Evolutionary conservation across 2,797 vertebrate species (phyloP).

Genomic region (Anableps anableps): DNA sequence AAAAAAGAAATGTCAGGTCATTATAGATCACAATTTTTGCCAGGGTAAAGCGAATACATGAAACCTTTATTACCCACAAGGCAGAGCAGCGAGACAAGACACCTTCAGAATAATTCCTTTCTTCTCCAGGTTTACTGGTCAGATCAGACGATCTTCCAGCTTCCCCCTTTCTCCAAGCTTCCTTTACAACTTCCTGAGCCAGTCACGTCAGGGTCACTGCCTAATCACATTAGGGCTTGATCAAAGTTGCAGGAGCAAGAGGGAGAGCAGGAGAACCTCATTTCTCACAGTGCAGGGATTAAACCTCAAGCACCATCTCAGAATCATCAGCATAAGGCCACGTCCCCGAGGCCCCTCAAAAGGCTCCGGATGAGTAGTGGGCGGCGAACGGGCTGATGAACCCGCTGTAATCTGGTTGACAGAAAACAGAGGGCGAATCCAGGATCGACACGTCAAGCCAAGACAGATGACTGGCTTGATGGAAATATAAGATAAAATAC

Average conservation of each 20-base stretch:
- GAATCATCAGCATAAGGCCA: constrained; percentile 55
- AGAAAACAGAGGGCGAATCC: constrained; percentile 65
- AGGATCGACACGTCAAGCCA: constrained; percentile 51
- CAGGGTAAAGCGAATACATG: constrained; percentile 85
- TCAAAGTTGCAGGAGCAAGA: constrained; percentile 79
- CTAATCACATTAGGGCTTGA: constrained; percentile 82
- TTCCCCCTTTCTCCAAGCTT: constrained; percentile 23
- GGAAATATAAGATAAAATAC: constrained; percentile 67
- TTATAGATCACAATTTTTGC: constrained; percentile 85
- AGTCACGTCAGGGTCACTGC: constrained; percentile 82
- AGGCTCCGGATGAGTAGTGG: constrained; percentile 59
- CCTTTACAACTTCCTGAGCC: constrained; percentile 74
- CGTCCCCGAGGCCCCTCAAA: constrained; percentile 55
- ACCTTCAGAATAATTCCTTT: constrained; percentile 82
- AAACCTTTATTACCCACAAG: constrained; percentile 89
- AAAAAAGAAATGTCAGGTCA: constrained; percentile 84
- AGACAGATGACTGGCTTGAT: constrained; percentile 73
- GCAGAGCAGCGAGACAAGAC: constrained; percentile 74
- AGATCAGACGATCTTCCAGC: constrained; percentile 57
- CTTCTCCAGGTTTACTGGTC: constrained; percentile 73
- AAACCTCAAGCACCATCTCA: constrained; percentile 73
- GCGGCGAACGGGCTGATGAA: constrained; percentile 54
- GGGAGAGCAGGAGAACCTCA: constrained; percentile 69
- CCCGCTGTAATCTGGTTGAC: constrained; percentile 75
- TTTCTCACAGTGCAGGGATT: constrained; percentile 79